phyloP scores from a whole-genome alignment of 2,113 vertebrate species.

The Corythaixoides concolor region DNA sequence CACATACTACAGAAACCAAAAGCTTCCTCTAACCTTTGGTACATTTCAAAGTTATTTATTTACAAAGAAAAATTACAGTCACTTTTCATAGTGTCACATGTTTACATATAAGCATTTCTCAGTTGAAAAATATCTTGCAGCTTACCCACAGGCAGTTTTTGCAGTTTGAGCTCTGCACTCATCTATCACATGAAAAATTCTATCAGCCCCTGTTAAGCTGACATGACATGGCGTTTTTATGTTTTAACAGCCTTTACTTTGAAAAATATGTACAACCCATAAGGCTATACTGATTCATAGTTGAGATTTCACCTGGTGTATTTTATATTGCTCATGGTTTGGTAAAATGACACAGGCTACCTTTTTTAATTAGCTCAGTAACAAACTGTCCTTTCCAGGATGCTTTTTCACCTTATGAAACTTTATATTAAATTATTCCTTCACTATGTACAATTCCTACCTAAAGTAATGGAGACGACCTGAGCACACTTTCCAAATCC shows the following conservation, averaged over 20 bases:
- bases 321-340: not conserved
- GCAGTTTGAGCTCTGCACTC: constrained; percentile 14
- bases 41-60: constrained; percentile 20
- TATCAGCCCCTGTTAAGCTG: constrained; percentile 11
- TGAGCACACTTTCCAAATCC: not conserved
- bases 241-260: constrained; percentile 18
- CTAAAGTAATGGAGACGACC: not conserved
- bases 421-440: not conserved
- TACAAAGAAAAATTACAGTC: constrained; percentile 48
- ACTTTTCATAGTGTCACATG: constrained; percentile 36
- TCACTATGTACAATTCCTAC: not conserved
- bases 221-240: constrained; percentile 34
- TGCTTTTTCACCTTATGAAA: not conserved
- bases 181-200: constrained; percentile 35
- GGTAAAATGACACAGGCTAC: not conserved
- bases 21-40: not conserved
- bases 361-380: not conserved
- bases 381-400: not conserved
- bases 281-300: not conserved
- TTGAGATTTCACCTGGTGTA: not conserved
- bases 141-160: constrained; percentile 43
- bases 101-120: constrained; percentile 45
- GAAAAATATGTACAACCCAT: not conserved
- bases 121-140: constrained; percentile 43
- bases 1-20: not conserved